Conservation (phyloP, 2,113 vertebrate genomes). For the Mobula birostris region DNA sequence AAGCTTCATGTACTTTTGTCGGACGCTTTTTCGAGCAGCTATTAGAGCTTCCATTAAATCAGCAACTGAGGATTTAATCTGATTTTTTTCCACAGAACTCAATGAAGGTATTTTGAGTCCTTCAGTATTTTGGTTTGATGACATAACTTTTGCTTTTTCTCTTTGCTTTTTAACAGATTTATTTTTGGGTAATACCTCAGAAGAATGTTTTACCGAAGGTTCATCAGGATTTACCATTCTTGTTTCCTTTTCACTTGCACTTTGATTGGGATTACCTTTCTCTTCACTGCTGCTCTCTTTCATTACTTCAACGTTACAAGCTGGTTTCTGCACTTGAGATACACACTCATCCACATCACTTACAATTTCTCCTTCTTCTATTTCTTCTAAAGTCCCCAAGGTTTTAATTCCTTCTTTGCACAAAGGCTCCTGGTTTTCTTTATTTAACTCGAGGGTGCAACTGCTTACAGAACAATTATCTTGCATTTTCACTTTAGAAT, state of each 20-base stretch:
- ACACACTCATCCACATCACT: slow-evolving; percentile 66
- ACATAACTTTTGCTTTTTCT: not conserved
- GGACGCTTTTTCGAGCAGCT: slow-evolving; percentile 69
- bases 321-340: slow-evolving; percentile 37
- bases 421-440: slow-evolving; percentile 81
- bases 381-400: slow-evolving; percentile 58
- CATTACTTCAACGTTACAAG: not conserved
- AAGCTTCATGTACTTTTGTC: slow-evolving; percentile 93
- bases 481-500: not conserved
- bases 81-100: not conserved
- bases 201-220: not conserved
- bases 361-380: slow-evolving; percentile 88
- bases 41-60: slow-evolving; percentile 73
- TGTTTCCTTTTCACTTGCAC: not conserved
- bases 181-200: not conserved
- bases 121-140: slow-evolving; percentile 8
- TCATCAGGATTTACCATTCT: not conserved
- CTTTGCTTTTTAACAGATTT: not conserved
- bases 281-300: not conserved
- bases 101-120: not conserved
- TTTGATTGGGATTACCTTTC: slow-evolving; percentile 8
- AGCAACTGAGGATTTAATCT: not conserved
- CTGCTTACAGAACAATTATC: not conserved
- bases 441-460: slow-evolving; percentile 61
- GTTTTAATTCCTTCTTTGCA: slow-evolving; percentile 49